Conservation (phyloP, 1,140 invertebrate species). For the Aporrectodea caliginosa region DNA sequence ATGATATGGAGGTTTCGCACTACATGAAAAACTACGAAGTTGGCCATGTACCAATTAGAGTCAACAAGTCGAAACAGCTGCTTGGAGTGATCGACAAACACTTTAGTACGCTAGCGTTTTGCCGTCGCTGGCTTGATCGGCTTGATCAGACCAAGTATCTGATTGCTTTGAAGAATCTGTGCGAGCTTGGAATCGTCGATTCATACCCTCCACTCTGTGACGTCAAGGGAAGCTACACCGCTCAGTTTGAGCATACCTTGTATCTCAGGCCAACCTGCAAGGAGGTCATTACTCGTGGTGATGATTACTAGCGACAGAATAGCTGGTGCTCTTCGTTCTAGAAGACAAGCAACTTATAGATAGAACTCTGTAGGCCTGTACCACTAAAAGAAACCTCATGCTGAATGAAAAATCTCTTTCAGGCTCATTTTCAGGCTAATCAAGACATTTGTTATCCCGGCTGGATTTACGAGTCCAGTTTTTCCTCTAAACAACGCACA, state of each 20-base stretch:
- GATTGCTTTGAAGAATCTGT: constrained; percentile 96
- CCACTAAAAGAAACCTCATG: no score
- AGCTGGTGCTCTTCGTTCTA: no score
- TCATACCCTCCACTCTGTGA: constrained; percentile 98
- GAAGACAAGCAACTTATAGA: no score
- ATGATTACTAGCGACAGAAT: constrained; percentile 79
- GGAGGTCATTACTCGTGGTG: constrained; percentile 91
- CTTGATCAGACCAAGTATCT: constrained; percentile 95
- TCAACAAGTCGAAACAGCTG: constrained; percentile 74
- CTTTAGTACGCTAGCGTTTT: constrained; percentile 97
- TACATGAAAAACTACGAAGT: constrained; percentile 99
- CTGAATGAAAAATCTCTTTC: no score
- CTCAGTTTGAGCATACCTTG: constrained; percentile 99
- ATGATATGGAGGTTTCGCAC: constrained; percentile 98
- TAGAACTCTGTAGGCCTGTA: no score
- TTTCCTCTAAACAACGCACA: no score
- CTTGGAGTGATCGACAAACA: constrained; percentile 95
- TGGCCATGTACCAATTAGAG: constrained; percentile 75
- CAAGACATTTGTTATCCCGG: no score
- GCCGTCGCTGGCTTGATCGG: constrained; percentile 96
- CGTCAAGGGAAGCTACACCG: constrained; percentile 95
- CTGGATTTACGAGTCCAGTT: no score
- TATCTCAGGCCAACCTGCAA: constrained; percentile 96
- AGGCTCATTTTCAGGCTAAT: no score
- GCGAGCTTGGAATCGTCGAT: constrained; percentile 82